Base-by-base conservation (phyloP, 2,797 vertebrate species). In the Heteromormyrus szaboi region DNA sequence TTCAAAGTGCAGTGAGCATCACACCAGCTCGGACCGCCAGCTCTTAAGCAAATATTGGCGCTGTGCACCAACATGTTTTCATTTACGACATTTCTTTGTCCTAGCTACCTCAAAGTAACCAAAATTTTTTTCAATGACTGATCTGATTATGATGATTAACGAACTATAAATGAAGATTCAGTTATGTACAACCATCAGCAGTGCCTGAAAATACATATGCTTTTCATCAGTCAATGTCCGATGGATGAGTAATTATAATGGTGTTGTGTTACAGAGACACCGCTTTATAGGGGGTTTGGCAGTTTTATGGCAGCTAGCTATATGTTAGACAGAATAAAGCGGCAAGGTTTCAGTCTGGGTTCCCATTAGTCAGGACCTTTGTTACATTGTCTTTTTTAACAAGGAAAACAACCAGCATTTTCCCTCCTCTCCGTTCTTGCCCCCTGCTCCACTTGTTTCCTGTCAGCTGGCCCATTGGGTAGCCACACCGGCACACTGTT, bases 1-100 rank as follows among this genome's bases (percentile, higher is more conserved):
- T 87, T 87, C 72, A 86, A 89, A 89, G 85, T 48, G 56, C 76
- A 87, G 76, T 87, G 86, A 89, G 86, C 85, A 59, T 89, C 86
- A 76, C 86, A 79, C 85, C 76, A 81, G 19, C 17, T 46, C 41
- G 7, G 76, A 81, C 37, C 17, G 19, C 41, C 41, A 46, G 41
- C 76, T 81, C 76, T 37, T 72, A 37, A 37, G 68, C 68, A 65
- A 65, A 65, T 22, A 65, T 29, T 3, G 62, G 62, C 25, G 25
- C 68, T 76, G 33, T 41, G 33, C 68, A 76, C 68, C 86, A 89
- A 85, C 85, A 50, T 87, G 79, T 85, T 81, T 44, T 81, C 76
- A 81, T n/a, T 81, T 46, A 81, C 41, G 8, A 81, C 41, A 81
- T 46, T 81, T 81, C 76, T 44, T 81, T 81, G 76, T 22, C 76